These are phyloP conservation scores for Spheniscus humboldti DNA, from an alignment of 2,797 vertebrate genomes.

Conservation along the genomic window DNA sequence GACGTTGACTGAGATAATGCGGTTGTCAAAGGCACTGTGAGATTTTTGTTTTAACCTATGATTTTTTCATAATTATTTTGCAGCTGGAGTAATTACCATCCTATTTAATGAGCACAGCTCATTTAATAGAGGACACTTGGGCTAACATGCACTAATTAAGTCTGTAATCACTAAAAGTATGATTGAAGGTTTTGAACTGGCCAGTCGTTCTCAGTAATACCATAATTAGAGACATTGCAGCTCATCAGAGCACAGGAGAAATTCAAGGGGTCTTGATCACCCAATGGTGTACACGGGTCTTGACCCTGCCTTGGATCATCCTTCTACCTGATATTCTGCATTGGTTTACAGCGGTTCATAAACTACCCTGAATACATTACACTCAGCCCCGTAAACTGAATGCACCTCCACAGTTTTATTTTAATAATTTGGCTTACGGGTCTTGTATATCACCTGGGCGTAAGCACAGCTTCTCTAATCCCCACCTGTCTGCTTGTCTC, in stretches of 20 bases:
- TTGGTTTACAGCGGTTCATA: background rate
- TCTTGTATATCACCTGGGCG: background rate
- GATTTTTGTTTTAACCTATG: background rate
- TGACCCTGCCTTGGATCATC: background rate
- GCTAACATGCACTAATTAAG: constrained; percentile 20
- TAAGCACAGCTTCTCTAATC: background rate
- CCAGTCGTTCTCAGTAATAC: accelerated
- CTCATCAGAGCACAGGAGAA: background rate
- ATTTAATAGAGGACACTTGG: background rate
- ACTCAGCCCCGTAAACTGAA: background rate
- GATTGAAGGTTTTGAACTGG: background rate
- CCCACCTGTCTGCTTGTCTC: background rate
- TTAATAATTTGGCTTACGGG: background rate
- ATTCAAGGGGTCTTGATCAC: background rate
- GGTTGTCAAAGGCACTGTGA: background rate
- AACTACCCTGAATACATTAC: background rate
- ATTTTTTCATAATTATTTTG: background rate
- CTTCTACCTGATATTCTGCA: background rate
- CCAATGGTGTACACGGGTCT: background rate
- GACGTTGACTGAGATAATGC: background rate
- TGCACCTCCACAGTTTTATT: background rate
- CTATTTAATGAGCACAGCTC: background rate
- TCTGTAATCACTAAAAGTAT: background rate
- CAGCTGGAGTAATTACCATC: background rate
- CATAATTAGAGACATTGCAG: background rate